phyloP scores from a whole-genome alignment of 2,113 vertebrate genomes.

The Xenus cinereus region DNA sequence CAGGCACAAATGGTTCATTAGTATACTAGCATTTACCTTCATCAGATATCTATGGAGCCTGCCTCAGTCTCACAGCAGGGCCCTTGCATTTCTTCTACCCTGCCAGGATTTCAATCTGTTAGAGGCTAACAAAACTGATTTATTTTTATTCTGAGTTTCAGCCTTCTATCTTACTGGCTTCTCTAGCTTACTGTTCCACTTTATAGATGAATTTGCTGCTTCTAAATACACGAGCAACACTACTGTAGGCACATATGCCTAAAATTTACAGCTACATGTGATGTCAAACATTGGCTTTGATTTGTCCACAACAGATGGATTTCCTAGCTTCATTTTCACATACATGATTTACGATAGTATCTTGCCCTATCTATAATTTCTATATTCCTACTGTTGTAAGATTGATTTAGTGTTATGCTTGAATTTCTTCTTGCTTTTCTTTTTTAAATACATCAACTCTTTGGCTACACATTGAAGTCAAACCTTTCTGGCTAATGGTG shows the following conservation, averaged over 20 bases:
- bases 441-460: neutral
- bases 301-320: neutral
- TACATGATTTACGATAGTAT: neutral
- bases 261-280: slow-evolving; percentile 18
- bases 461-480: neutral
- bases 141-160: slow-evolving; percentile 60
- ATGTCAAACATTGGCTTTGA: neutral
- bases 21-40: slow-evolving; percentile 66
- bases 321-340: neutral
- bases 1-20: slow-evolving; percentile 67
- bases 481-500: neutral
- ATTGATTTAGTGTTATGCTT: neutral
- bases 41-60: slow-evolving; percentile 39
- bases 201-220: slow-evolving; percentile 28
- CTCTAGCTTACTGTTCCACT: slow-evolving; percentile 38
- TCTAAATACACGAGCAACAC: neutral
- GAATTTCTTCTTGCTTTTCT: neutral
- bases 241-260: neutral
- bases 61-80: slow-evolving; percentile 63
- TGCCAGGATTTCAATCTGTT: slow-evolving; percentile 68
- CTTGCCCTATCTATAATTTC: neutral
- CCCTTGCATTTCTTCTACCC: slow-evolving; percentile 51
- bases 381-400: neutral
- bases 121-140: slow-evolving; percentile 64
- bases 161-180: slow-evolving; percentile 21